A percentile compares a stretch with the other conserved stretches of the same genome.
Evolutionary conservation across 1,140 invertebrate genomes (phyloP).

Genomic region (Papilio polytes): DNA sequence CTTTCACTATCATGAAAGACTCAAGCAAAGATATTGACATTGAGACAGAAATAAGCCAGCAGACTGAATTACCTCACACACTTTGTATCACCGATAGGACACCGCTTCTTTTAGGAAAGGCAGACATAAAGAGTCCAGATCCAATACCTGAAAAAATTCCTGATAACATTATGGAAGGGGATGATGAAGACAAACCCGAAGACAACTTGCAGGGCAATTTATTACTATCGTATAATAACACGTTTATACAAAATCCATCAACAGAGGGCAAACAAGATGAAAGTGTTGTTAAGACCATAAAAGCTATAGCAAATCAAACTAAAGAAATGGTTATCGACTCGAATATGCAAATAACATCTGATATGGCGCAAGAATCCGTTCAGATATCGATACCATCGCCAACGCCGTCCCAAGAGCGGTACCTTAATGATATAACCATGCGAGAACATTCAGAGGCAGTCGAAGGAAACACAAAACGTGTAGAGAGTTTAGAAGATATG

Average conservation of each 20-base stretch:
- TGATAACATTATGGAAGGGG: slow-evolving; percentile 83
- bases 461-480: slow-evolving; percentile 81
- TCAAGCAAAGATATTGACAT: slow-evolving; percentile 78
- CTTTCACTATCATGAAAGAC: slow-evolving; percentile 58
- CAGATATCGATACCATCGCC: slow-evolving; percentile 86
- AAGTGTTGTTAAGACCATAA: slow-evolving; percentile 77
- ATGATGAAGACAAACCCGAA: slow-evolving; percentile 81
- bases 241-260: slow-evolving; percentile 52
- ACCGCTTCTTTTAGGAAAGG: slow-evolving; percentile 71
- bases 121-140: slow-evolving; percentile 81
- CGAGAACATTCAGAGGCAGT: slow-evolving; percentile 82
- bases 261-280: slow-evolving; percentile 63
- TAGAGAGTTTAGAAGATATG: slow-evolving; percentile 88
- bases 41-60: slow-evolving; percentile 80
- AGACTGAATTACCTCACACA: slow-evolving; percentile 78
- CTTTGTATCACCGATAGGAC: slow-evolving; percentile 72
- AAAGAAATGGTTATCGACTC: slow-evolving; percentile 83
- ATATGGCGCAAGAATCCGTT: slow-evolving; percentile 84
- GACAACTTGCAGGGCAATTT: slow-evolving; percentile 68
- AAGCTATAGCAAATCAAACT: slow-evolving; percentile 79
- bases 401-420: slow-evolving; percentile 85
- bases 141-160: slow-evolving; percentile 82
- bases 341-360: slow-evolving; percentile 81
- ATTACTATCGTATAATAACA: slow-evolving; percentile 67
- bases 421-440: slow-evolving; percentile 85